Percentiles rank a stretch among this genome's conserved stretches.
Conservation (phyloP, 2,797 vertebrate genomes). For the Tokudaia muenninki region DNA sequence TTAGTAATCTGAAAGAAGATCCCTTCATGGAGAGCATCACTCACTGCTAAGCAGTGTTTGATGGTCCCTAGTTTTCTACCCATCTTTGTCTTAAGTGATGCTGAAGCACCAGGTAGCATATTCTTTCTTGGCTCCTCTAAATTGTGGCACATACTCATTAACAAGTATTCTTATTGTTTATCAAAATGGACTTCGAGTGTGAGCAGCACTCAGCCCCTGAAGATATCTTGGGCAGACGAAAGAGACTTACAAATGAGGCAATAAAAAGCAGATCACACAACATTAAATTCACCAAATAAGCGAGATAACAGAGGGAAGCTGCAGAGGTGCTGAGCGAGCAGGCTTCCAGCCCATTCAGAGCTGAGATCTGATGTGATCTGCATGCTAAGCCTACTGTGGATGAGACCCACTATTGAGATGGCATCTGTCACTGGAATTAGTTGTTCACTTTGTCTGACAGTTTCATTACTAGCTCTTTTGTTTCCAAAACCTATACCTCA, state of each 20-base stretch:
- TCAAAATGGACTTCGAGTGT: conserved; percentile 74
- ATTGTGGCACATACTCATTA: conserved; percentile 64
- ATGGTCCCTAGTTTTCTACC: conserved; percentile 49
- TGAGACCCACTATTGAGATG: conserved; percentile 67
- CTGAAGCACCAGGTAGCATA: conserved; percentile 36
- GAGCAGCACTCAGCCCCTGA: conserved; percentile 72
- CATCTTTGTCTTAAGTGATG: conserved; percentile 71
- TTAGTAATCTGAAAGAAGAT: conserved; percentile 40
- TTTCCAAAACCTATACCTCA: conserved; percentile 76
- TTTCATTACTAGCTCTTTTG: conserved; percentile 79
- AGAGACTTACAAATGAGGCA: conserved; percentile 82
- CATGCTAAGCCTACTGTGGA: conserved; percentile 77
- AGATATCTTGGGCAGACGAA: conserved; percentile 68
- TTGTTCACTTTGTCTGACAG: conserved; percentile 74
- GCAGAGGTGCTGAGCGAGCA: conserved; percentile 85
- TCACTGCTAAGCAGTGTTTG: conserved; percentile 42
- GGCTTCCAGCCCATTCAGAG: conserved; percentile 65
- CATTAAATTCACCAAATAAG: conserved; percentile 85
- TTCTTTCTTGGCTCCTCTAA: conserved; percentile 72
- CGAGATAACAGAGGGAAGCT: conserved; percentile 80
- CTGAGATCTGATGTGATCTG: conserved; percentile 73
- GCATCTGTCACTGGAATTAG: not conserved
- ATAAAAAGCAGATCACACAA: conserved; percentile 85
- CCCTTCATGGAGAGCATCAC: conserved; percentile 60
- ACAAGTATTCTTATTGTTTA: conserved; percentile 74